A percentile compares a stretch with the other conserved stretches of the same genome.
Evolutionary conservation across 2,113 vertebrate genomes (phyloP).

Genomic region (Promerops cafer): DNA sequence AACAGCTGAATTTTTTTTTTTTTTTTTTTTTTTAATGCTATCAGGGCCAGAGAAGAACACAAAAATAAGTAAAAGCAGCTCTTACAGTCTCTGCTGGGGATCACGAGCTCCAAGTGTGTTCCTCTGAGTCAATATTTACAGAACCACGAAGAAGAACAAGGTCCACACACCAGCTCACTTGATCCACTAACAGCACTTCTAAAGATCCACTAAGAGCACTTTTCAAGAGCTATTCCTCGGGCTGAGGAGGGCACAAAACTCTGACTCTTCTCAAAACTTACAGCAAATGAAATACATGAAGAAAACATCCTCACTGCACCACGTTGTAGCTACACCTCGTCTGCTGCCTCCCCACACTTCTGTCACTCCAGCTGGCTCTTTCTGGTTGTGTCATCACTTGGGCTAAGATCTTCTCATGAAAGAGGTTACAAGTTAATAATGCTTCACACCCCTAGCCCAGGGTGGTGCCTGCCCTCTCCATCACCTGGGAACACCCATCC

Average conservation of each 20-base stretch:
- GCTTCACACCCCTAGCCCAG: neutral
- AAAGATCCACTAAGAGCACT: neutral
- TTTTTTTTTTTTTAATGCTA: too few species aligned
- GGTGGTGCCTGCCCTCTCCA: neutral
- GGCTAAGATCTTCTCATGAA: neutral
- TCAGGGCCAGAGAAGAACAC: neutral
- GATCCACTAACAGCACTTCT: neutral
- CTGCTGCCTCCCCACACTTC: neutral
- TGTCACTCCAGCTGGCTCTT: neutral
- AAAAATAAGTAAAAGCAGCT: neutral
- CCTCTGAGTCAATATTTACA: neutral
- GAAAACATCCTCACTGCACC: neutral
- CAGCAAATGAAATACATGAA: rapidly evolving
- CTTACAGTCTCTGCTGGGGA: neutral
- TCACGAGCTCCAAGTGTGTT: rapidly evolving
- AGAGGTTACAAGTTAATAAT: rapidly evolving
- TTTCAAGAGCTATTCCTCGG: neutral
- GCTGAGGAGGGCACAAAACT: neutral
- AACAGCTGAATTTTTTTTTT: neutral
- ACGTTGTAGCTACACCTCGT: rapidly evolving
- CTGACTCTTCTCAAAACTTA: neutral
- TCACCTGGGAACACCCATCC: neutral
- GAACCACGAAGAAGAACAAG: neutral
- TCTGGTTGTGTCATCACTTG: neutral
- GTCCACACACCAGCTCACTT: neutral